Percentiles rank a stretch among this genome's conserved stretches.
phyloP scores from a whole-genome alignment of 2,888 invertebrate genomes.

The Ceriagrion tenellum region DNA sequence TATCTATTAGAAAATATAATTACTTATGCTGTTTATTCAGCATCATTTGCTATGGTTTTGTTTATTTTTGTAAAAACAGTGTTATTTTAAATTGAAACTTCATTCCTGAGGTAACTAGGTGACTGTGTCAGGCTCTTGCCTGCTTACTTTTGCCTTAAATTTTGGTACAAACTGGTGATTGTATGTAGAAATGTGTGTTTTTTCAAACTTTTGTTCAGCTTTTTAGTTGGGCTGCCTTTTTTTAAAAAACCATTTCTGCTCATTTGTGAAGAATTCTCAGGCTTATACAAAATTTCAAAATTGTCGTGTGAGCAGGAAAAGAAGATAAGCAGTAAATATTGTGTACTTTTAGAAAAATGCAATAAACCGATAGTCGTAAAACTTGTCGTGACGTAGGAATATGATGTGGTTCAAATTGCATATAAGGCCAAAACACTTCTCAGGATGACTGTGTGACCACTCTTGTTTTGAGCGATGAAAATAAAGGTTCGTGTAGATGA shows the following conservation, averaged over 20 bases:
- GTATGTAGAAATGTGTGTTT: conserved; percentile 58
- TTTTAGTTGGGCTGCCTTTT: conserved; percentile 46
- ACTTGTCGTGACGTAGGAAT: conserved; percentile 54
- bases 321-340: conserved; percentile 50
- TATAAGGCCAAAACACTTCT: conserved; percentile 55
- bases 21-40: conserved; percentile 62
- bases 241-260: conserved; percentile 23
- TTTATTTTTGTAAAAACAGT: conserved; percentile 52
- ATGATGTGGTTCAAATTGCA: conserved; percentile 60
- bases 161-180: conserved; percentile 63
- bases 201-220: conserved; percentile 40
- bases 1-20: conserved; percentile 56
- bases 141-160: conserved; percentile 31
- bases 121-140: conserved; percentile 48
- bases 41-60: conserved; percentile 56
- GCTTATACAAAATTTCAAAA: conserved; percentile 64
- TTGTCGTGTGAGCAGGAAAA: conserved; percentile 42
- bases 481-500: conserved; percentile 38
- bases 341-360: conserved; percentile 62
- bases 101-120: conserved; percentile 61
- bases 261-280: conserved; percentile 32
- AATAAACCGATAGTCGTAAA: conserved; percentile 62
- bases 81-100: conserved; percentile 64
- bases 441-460: conserved; percentile 57
- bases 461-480: conserved; percentile 57